phyloP scores from a whole-genome alignment of 2,888 invertebrate species.

The Pseudolycoriella hygida region DNA sequence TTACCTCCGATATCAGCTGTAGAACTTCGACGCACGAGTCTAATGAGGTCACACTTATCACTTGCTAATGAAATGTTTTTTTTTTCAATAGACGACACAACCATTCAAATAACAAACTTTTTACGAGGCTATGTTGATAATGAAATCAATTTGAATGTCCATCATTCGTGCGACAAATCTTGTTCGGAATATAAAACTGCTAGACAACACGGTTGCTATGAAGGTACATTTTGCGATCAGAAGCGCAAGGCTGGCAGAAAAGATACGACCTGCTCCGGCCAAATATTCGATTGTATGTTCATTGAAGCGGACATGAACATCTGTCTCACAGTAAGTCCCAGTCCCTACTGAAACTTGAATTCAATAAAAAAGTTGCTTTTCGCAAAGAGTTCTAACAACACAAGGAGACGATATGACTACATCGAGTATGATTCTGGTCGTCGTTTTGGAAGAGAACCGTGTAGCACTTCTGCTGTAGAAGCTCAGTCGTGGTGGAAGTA shows the following conservation, averaged over 20 bases:
- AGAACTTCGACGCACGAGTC: no score
- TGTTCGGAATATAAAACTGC: constrained; percentile 53
- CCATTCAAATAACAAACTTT: constrained; percentile 2
- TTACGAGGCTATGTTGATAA: constrained; percentile 5
- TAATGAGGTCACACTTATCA: no score
- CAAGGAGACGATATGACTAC: no score
- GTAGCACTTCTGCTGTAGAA: not conserved
- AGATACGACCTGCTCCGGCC: constrained; percentile 35
- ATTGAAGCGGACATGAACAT: constrained; percentile 64
- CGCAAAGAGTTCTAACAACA: no score
- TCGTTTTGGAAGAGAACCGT: constrained; percentile 11
- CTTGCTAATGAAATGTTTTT: no score
- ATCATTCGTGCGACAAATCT: constrained; percentile 49
- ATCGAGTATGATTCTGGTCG: no score
- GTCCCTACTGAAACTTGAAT: no score
- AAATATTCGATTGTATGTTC: constrained; percentile 49
- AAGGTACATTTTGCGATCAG: constrained; percentile 39
- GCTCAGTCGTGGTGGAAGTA: constrained; percentile 31
- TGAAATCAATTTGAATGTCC: constrained; percentile 42
- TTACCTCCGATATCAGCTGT: no score
- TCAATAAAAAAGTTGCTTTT: no score
- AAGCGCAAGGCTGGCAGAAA: constrained; percentile 27
- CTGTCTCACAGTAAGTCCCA: constrained; percentile 41
- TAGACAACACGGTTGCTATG: constrained; percentile 41
- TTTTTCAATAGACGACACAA: not conserved